Base-by-base conservation (phyloP, 2,888 invertebrate genomes). In the Volucella inanis region DNA sequence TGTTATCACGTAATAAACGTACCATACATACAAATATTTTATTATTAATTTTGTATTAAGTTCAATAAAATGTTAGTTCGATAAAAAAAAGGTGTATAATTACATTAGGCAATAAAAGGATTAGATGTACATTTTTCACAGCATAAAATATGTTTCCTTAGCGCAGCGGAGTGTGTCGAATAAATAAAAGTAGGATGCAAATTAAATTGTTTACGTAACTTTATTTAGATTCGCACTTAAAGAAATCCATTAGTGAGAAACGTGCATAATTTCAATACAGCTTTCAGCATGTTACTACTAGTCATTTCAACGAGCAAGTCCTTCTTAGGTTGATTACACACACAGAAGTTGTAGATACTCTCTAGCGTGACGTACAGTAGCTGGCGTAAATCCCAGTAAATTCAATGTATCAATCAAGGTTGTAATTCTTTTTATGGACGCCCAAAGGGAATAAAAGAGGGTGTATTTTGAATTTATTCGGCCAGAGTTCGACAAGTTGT, bases 201-300 rank as follows among this genome's bases (percentile, higher is more conserved):
- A 87, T 87, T 87, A 87, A 87, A 82, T 87, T 87, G 80, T 87
- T 87, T 78, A 78, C 67, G 55, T 85, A 57, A 77, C 81, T 81
- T 85, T 76, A 85, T 87, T 84, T 78, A 82, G 77, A 87, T 81
- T 87, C 72, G 81, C 85, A 87, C 87, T 87, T 87, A 84, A 87
- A 84, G 74, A 87, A 84, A 87, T 87, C 87, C 87, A 87, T 87
- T 87, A 87, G 87, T 70, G 39, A 85, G 78, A 84, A 87, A 87
- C 87, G 87, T 87, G 87, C 87, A 84, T 77, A 81, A 87, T 61
- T 71, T 72, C 54, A 75, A 76, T 39, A 77, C 61, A 59, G 65
- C 71, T 62, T 64, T 72, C 49, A 62, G 55, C 68, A 47, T 67
- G 52, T 49, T 55, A 41, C 31, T 72, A 70, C 55, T 77, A 78